Base-by-base conservation (phyloP, 2,888 invertebrate species). In the Tachina fera region DNA sequence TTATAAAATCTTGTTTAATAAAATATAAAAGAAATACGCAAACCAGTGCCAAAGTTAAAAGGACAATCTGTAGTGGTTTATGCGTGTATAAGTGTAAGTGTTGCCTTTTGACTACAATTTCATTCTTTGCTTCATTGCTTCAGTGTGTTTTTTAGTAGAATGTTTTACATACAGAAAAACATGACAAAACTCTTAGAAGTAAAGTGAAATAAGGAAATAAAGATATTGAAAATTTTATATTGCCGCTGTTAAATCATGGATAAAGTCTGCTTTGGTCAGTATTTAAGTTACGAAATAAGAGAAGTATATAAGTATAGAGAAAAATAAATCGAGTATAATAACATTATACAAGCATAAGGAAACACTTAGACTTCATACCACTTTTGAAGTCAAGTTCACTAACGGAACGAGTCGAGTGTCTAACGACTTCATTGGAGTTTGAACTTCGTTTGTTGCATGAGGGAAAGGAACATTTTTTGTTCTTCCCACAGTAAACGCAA, bases 231-330 rank as follows among this genome's bases (percentile, higher is more conserved):
- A 87, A 87, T 89, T 77, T 49, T 39, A 31, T 67, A 49, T 67
- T 43, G 45, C 88, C 88, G 89, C 89, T 90, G 90, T 89, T 89
- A 91, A 91, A 90, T 91, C 91, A 90, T 90, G 89, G 88, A 86
- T 88, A 86, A 88, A 89, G 88, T 72, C 84, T 81, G 79, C 82
- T 79, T 68, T 79, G 85, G 79, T 77, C 81, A 74, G 77, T 76
- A 76, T 67, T 89, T 58, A n/a, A 43, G 74, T 43, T 61, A 16
- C 31, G 14, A 71, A 53, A 53, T 63, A 39, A 14, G n/a, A 43
- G 47, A 56, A 65, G 61, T n/a, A 31, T 31, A 31, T 31, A 22
- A 3, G 47, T 43, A 11, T 47, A 51, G 22, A 75, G 58, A 49
- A 56, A 78, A 63, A 56, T 70, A 74, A 79, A 70, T 70, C 77